Evolutionary conservation across 1,140 invertebrate species (phyloP).

Genomic region (Temnothorax curvispinosus): DNA sequence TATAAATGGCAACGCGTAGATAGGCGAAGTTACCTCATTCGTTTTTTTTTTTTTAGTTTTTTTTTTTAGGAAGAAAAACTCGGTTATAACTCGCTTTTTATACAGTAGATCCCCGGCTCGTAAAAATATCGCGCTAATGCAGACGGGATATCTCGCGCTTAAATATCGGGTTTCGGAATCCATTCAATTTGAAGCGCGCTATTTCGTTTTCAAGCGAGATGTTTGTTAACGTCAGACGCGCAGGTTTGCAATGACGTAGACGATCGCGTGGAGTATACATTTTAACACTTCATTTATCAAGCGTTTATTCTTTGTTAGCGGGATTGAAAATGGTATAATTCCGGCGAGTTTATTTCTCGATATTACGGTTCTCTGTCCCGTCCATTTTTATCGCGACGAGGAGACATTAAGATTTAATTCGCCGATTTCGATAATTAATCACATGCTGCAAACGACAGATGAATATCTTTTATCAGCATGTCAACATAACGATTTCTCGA

Average conservation of each 20-base stretch:
- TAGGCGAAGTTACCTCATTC: conserved; percentile 16
- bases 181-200: conserved; percentile 7
- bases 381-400: neutral
- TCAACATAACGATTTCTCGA: neutral
- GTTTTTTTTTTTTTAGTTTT: neutral
- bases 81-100: neutral
- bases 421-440: neutral
- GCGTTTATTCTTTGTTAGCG: conserved; percentile 1
- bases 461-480: neutral
- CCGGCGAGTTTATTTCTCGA: neutral
- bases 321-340: conserved; percentile 21
- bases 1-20: neutral
- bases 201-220: conserved; percentile 20
- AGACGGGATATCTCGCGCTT: neutral
- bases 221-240: conserved; percentile 30
- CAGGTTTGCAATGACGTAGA: conserved; percentile 20
- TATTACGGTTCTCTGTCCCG: too few species aligned
- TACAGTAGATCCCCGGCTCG: neutral
- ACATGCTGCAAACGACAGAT: too few species aligned
- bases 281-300: conserved; percentile 48
- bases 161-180: conserved; percentile 36
- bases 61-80: neutral
- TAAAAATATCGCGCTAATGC: conserved; percentile 40
- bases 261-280: neutral
- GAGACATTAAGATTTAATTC: neutral